A percentile compares a stretch with the other conserved stretches of the same genome.
Evolutionary conservation across 2,113 vertebrate species (phyloP).

Genomic region (Arizona elegans): DNA sequence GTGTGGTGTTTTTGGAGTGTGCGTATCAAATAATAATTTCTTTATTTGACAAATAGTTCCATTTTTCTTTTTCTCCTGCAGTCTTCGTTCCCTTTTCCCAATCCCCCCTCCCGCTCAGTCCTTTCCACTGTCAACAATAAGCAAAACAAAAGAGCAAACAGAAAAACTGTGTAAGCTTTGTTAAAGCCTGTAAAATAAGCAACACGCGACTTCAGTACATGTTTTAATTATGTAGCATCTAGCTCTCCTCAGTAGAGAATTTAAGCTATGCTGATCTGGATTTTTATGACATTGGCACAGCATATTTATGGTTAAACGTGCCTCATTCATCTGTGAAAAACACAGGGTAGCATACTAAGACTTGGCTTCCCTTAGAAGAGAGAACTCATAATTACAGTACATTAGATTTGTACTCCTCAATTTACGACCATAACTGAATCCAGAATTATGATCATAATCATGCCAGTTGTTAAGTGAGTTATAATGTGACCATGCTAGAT

Average conservation of each 20-base stretch:
- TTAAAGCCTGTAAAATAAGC: neutral
- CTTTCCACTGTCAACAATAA: neutral
- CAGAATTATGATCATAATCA: neutral
- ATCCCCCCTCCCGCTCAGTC: neutral
- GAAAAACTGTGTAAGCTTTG: neutral
- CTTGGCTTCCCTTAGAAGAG: neutral
- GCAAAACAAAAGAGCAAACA: neutral
- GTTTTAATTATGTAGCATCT: neutral
- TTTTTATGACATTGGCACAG: neutral
- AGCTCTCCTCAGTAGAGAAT: neutral
- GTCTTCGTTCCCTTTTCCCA: neutral
- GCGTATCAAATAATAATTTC: too few relatives aligned
- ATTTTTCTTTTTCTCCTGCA: neutral
- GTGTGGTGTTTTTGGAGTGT: constrained; percentile 18
- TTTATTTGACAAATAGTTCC: neutral
- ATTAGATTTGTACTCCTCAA: neutral
- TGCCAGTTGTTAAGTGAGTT: neutral
- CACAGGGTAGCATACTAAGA: neutral
- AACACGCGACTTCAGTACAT: neutral
- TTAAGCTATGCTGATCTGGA: neutral
- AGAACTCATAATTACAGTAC: neutral
- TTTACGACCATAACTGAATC: neutral
- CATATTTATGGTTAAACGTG: neutral
- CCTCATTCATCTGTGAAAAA: neutral
- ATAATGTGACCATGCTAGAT: neutral